phyloP scores from a whole-genome alignment of 2,113 vertebrate genomes.

The Micronisus gabar region DNA sequence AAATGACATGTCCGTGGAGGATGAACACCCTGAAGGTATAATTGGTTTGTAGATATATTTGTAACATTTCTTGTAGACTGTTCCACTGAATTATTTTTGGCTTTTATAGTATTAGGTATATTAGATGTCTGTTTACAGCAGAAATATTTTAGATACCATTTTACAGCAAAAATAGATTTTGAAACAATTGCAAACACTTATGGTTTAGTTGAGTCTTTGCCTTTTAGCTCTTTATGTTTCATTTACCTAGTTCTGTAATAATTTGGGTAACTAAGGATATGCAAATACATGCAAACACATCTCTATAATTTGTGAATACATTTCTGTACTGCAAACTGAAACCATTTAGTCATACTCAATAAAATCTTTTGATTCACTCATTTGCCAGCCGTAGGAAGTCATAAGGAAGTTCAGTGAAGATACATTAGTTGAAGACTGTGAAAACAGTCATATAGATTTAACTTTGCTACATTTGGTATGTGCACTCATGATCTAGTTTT shows the following conservation, averaged over 20 bases:
- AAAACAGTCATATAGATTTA: not conserved
- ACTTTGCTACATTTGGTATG: not conserved
- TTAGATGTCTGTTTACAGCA: not conserved
- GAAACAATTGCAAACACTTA: not conserved
- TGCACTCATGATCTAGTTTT: not conserved
- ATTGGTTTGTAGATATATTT: not conserved
- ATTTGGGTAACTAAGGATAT: not conserved
- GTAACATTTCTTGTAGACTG: not conserved
- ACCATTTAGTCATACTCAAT: not conserved
- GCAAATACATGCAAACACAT: not conserved
- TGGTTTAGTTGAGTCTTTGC: not conserved
- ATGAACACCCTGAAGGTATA: not conserved
- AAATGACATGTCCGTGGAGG: conserved; percentile 8
- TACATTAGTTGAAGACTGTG: not conserved
- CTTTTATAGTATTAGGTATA: not conserved
- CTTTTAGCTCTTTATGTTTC: not conserved
- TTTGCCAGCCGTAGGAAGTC: not conserved
- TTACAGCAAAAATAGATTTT: not conserved
- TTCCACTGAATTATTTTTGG: not conserved
- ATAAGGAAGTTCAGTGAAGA: not conserved
- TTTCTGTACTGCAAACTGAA: not conserved
- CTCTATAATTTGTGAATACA: not conserved
- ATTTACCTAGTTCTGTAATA: not conserved
- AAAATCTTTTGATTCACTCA: not conserved
- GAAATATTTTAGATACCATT: not conserved